phyloP scores from a whole-genome alignment of 2,113 vertebrate species.

The Myocastor coypus region DNA sequence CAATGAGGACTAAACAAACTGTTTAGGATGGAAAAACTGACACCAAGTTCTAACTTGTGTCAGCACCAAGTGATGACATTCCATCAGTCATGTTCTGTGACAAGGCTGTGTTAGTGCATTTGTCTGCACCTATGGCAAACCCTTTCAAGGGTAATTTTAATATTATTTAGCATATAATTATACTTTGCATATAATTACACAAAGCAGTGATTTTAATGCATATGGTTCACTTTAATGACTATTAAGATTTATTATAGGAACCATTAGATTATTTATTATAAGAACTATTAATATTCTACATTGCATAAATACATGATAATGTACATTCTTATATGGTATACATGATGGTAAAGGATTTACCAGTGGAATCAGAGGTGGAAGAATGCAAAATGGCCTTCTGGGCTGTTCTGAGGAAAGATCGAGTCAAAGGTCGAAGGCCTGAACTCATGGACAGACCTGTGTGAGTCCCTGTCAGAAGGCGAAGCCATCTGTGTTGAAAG shows the following conservation, averaged over 20 bases:
- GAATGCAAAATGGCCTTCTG: not conserved
- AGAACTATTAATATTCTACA: not conserved
- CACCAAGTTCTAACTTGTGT: not conserved
- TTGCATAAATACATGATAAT: no score
- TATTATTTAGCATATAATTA: slow-evolving; percentile 14
- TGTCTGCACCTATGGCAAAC: not conserved
- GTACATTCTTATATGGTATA: not conserved
- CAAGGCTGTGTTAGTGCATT: not conserved
- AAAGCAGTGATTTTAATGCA: not conserved
- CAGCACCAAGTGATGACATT: not conserved
- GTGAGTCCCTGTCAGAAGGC: not conserved
- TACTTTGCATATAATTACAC: slow-evolving; percentile 9
- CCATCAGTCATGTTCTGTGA: not conserved
- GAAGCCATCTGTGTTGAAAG: not conserved
- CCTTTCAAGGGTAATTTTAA: not conserved
- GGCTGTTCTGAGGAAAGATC: not conserved
- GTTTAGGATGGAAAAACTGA: not conserved
- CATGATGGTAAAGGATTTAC: not conserved
- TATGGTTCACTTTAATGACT: not conserved
- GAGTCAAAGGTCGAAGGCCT: not conserved
- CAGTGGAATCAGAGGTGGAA: not conserved
- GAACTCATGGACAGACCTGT: not conserved
- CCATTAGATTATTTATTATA: not conserved
- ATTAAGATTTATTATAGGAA: not conserved
- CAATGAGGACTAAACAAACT: not conserved